Evolutionary conservation across 2,888 invertebrate genomes (phyloP).

Genomic region (Rotaria macrura): DNA sequence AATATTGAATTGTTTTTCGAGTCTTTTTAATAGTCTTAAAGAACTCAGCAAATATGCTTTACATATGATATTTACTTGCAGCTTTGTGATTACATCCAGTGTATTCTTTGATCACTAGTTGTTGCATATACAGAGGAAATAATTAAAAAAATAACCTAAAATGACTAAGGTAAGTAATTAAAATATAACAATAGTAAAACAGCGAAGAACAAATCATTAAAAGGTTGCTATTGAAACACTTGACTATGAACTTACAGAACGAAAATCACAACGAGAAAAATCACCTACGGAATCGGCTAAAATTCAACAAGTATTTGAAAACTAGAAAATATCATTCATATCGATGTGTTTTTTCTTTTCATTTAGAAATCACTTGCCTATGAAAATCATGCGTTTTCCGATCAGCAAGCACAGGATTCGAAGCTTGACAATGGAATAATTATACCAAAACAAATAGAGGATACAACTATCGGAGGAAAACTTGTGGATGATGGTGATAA

Average conservation of each 20-base stretch:
- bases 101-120: not conserved
- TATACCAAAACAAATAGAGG: not conserved
- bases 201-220: too few relatives aligned
- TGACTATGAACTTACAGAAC: not conserved
- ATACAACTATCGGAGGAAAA: not conserved
- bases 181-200: not conserved
- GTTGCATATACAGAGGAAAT: not conserved
- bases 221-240: not conserved
- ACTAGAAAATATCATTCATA: not conserved
- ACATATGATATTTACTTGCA: not conserved
- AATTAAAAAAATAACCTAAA: not conserved
- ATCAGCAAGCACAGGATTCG: not conserved
- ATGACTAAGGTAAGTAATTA: not conserved
- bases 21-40: not conserved
- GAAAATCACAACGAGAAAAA: not conserved
- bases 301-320: not conserved
- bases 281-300: not conserved
- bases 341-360: too few relatives aligned
- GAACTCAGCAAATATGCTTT: not conserved
- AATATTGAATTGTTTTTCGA: not conserved
- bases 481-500: not conserved
- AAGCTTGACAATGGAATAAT: not conserved
- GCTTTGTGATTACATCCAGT: not conserved
- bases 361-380: not conserved
- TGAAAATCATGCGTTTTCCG: not conserved